These are phyloP conservation scores for Patella ulyssiponensis DNA, from an alignment of 2,888 invertebrate genomes.

Conservation along the genomic window DNA sequence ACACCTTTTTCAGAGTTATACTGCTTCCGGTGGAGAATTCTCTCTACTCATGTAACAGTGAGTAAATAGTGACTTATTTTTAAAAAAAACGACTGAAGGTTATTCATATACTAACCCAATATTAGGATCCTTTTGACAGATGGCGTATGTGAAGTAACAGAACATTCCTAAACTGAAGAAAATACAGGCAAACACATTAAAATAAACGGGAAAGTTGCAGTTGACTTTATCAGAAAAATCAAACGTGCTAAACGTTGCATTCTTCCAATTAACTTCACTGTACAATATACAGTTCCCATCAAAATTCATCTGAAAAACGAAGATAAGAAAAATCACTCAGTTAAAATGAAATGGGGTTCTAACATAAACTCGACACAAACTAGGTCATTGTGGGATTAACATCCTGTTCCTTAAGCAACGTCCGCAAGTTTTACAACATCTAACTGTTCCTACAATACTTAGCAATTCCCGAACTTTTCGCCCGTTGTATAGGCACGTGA, in stretches of 20 bases:
- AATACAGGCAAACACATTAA: constrained; percentile 54
- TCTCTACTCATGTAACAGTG: too few relatives aligned
- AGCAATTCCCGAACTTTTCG: too few relatives aligned
- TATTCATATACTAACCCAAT: constrained; percentile 47
- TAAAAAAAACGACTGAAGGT: neutral
- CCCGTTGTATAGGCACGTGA: too few relatives aligned
- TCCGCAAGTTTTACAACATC: too few relatives aligned
- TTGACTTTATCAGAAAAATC: constrained; percentile 32
- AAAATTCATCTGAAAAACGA: constrained; percentile 50
- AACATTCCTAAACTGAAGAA: constrained; percentile 51
- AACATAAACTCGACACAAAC: too few relatives aligned
- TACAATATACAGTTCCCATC: constrained; percentile 54
- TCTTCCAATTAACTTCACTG: constrained; percentile 41
- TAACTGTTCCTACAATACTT: too few relatives aligned
- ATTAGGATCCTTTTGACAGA: constrained; percentile 46
- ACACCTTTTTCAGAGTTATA: too few relatives aligned
- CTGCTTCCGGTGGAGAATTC: too few relatives aligned
- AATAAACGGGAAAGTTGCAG: constrained; percentile 55
- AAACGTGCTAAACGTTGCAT: constrained; percentile 34
- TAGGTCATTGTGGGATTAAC: too few relatives aligned
- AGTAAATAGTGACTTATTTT: too few relatives aligned
- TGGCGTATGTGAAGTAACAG: constrained; percentile 50
- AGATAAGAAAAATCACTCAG: neutral
- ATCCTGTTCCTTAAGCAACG: too few relatives aligned
- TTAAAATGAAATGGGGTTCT: too few relatives aligned